Evolutionary conservation across 2,888 invertebrate species (phyloP).

Genomic region (Drosophila fungiperda): DNA sequence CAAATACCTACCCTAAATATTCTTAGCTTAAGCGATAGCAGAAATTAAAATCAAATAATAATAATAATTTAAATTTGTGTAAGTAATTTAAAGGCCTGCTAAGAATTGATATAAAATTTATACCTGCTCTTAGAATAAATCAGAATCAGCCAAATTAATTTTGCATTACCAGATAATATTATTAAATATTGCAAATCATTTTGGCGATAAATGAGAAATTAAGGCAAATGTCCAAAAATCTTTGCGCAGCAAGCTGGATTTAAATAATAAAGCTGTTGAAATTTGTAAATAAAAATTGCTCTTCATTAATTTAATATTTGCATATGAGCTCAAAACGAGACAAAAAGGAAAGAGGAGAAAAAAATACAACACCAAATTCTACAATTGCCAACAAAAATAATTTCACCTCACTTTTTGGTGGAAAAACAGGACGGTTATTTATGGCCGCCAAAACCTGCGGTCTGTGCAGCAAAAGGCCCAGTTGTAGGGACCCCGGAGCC

Average conservation of each 20-base stretch:
- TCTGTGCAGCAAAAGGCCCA: conserved; percentile 66
- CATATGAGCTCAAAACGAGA: conserved; percentile 33
- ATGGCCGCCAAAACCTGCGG: conserved; percentile 72
- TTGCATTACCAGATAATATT: conserved; percentile 3
- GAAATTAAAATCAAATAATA: too few relatives aligned
- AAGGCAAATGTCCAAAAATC: conserved; percentile 10
- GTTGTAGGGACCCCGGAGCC: background rate
- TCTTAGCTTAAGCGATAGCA: too few relatives aligned
- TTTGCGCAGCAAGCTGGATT: conserved; percentile 4
- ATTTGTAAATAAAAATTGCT: conserved; percentile 65
- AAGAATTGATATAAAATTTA: background rate
- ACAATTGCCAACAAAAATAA: conserved; percentile 40
- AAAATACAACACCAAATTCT: conserved; percentile 66
- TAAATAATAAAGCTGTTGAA: conserved; percentile 69
- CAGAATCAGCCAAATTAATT: background rate
- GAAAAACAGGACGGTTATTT: conserved; percentile 40
- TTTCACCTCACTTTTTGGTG: conserved; percentile 55
- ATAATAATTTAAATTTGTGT: too few relatives aligned
- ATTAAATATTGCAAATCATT: conserved; percentile 63
- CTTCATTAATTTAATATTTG: conserved; percentile 70
- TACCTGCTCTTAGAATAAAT: background rate
- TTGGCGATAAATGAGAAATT: conserved; percentile 2
- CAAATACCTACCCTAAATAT: too few relatives aligned
- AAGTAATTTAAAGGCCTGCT: too few relatives aligned
- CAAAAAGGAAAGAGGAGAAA: background rate